phyloP scores from a whole-genome alignment of 2,113 vertebrate species.

The Eretmochelys imbricata region DNA sequence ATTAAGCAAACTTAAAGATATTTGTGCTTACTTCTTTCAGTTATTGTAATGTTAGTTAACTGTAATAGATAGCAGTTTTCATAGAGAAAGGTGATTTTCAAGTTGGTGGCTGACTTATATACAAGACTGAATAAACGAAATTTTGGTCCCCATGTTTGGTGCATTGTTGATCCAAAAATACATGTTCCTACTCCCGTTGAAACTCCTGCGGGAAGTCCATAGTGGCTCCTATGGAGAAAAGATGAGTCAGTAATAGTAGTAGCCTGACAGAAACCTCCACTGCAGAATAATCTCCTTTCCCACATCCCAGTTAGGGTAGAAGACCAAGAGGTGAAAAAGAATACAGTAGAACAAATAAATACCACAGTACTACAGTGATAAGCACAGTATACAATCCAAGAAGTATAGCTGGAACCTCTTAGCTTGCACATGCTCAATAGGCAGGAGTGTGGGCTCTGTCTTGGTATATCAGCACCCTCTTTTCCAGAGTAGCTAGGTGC shows the following conservation, averaged over 20 bases:
- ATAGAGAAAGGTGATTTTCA: neutral
- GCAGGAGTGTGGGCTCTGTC: neutral
- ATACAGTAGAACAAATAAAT: neutral
- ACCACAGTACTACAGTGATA: neutral
- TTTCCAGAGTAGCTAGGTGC: neutral
- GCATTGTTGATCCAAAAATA: neutral
- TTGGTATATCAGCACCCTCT: fast-evolving
- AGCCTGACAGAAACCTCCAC: neutral
- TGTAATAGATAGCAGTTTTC: neutral
- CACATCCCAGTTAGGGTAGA: neutral
- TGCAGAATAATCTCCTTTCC: neutral
- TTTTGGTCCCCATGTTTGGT: neutral
- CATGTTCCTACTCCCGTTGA: neutral
- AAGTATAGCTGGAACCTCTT: neutral
- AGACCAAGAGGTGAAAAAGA: neutral
- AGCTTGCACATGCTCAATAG: neutral
- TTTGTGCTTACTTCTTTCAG: neutral
- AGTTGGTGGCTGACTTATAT: neutral
- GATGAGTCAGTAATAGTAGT: neutral
- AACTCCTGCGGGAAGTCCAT: neutral
- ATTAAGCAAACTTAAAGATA: neutral
- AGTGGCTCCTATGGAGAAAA: neutral
- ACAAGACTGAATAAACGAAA: neutral
- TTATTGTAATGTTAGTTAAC: neutral
- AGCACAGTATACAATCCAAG: neutral